Conservation (phyloP, 1,140 invertebrate genomes). For the Latrodectus geometricus region DNA sequence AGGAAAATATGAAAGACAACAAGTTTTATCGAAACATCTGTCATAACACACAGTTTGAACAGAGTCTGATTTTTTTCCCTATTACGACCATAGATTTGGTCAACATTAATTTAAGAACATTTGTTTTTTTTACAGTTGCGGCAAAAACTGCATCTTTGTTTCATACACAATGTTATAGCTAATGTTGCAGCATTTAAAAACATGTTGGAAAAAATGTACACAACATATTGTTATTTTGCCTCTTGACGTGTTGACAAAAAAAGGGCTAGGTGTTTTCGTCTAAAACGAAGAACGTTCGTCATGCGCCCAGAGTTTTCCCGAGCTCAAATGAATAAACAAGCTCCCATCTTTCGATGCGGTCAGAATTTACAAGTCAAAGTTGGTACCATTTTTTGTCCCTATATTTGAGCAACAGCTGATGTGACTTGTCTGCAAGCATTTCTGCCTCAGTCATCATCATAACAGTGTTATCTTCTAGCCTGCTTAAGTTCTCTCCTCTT, state of each 20-base stretch:
- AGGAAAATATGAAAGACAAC: constrained; percentile 61
- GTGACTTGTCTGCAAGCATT: constrained; percentile 86
- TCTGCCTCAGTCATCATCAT: constrained; percentile 92
- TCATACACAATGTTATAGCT: constrained; percentile 15
- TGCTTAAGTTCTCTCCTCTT: constrained; percentile 91
- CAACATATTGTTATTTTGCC: constrained; percentile 40
- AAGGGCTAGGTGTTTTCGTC: constrained; percentile 44
- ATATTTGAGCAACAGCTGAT: constrained; percentile 96
- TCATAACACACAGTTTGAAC: constrained; percentile 53
- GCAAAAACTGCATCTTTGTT: background rate
- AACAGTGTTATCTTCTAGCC: constrained; percentile 90
- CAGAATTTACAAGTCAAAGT: constrained; percentile 76
- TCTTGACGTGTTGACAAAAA: constrained; percentile 41
- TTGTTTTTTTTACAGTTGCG: constrained; percentile 4
- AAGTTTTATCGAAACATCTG: constrained; percentile 52
- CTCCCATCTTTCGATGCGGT: constrained; percentile 41
- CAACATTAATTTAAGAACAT: constrained; percentile 60
- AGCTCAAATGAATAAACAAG: constrained; percentile 54
- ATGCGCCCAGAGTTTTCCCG: constrained; percentile 16
- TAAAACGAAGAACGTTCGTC: constrained; percentile 35
- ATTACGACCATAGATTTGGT: constrained; percentile 46
- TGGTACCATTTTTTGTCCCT: constrained; percentile 99
- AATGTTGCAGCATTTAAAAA: constrained; percentile 37
- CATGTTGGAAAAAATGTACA: constrained; percentile 53
- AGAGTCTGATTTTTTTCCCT: constrained; percentile 42